Evolutionary conservation across 2,888 invertebrate genomes (phyloP), one percentile per base, ranked within the genome.

Genomic region (Cheilosia vulpina): DNA sequence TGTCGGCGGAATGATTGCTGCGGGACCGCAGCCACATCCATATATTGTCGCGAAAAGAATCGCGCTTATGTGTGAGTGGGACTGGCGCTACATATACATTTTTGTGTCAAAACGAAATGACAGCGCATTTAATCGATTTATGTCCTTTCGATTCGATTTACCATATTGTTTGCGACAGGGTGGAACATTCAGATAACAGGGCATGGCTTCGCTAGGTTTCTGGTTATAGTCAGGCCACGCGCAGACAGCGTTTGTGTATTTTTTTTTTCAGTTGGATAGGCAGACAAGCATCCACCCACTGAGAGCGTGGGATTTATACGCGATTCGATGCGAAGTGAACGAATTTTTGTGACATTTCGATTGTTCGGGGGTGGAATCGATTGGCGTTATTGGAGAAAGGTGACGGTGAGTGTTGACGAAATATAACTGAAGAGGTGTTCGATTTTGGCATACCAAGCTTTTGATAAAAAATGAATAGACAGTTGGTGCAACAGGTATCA

Each of bases 101-200:
- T 89, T 89, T 88, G 89, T 90, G 89, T 90, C 89, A 90, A 90
- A 90, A 89, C 88, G 88, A 89, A 89, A 89, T 90, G 90, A 90
- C 91, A 90, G 90, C 88, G 88, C 88, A 88, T 90, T 89, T 90
- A 90, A 90, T 90, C 90, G 90, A 90, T 90, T 89, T 89, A 90
- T 89, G 87, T 84, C 80, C 88, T 88, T 88, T 89, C 60, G 69
- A 81, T 81, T 85, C 84, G 88, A 88, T 87, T 88, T 83, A 87
- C 66, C 87, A 87, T 77, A 87, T 88, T 88, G 87, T 52, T 68
- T 50, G 84, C 72, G 84, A 87, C 84, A 75, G 79, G 75, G 83
- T 84, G 83, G 79, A 84, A 84, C 79, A 69, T 63, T 69, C 43
- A 50, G 83, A 83, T 79, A 84, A 79, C 79, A 79, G 80, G 80